phyloP scores from a whole-genome alignment of 2,797 vertebrate species.

The Ptychadena robeensis region DNA sequence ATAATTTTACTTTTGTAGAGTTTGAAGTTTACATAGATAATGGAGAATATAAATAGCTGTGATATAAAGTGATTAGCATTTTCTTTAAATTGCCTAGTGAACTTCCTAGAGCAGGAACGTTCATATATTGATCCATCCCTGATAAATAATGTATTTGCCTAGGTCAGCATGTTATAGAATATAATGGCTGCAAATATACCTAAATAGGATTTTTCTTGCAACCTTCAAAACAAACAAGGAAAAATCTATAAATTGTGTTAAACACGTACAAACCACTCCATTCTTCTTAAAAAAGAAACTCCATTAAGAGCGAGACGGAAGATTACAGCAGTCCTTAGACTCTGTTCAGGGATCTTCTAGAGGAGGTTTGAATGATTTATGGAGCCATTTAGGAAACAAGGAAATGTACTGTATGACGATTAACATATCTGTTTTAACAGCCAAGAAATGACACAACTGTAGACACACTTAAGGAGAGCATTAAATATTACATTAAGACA shows the following conservation, averaged over 20 bases:
- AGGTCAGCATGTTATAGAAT: slow-evolving; percentile 10
- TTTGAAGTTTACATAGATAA: too few relatives aligned
- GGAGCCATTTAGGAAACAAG: slow-evolving; percentile 17
- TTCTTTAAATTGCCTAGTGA: background rate
- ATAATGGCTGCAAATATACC: background rate
- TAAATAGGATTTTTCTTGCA: background rate
- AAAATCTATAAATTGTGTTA: slow-evolving; percentile 28
- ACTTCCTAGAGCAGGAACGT: background rate
- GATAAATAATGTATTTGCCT: slow-evolving; percentile 45
- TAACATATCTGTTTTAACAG: background rate
- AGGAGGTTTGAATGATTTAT: slow-evolving; percentile 25
- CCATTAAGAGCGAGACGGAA: slow-evolving; percentile 12
- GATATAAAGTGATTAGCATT: background rate
- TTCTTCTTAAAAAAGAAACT: background rate
- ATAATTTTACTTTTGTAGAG: too few relatives aligned
- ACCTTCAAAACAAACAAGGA: background rate
- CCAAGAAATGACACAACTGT: background rate
- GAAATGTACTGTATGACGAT: slow-evolving; percentile 5
- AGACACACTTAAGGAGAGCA: background rate
- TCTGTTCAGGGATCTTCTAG: background rate
- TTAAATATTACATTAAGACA: background rate
- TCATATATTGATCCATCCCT: slow-evolving; percentile 22
- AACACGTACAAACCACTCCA: background rate
- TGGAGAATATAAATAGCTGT: background rate
- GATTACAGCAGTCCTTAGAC: slow-evolving; percentile 18